Conservation (phyloP, 2,113 vertebrate genomes). For the Ivindomyrus marchei region DNA sequence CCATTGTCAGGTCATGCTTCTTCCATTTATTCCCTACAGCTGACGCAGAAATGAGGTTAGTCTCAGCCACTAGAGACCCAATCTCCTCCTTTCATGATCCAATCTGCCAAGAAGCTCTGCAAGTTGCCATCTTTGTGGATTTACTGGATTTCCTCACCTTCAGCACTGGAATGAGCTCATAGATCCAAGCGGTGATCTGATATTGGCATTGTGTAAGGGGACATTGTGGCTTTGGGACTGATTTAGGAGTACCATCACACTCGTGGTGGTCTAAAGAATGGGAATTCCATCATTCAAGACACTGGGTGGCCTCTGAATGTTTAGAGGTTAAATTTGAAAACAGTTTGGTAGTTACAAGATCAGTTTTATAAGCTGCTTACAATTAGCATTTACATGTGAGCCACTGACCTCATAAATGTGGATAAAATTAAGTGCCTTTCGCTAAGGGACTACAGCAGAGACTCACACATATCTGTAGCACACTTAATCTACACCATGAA, state of each 20-base stretch:
- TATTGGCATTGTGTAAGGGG: not conserved
- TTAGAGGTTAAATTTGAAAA: not conserved
- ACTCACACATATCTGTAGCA: not conserved
- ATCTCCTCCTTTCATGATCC: not conserved
- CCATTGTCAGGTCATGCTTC: slow-evolving; percentile 22
- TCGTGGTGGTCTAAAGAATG: not conserved
- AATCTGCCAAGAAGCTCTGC: not conserved
- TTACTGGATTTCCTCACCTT: not conserved
- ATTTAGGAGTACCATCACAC: not conserved
- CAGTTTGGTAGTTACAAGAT: not conserved
- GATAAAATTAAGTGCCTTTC: not conserved
- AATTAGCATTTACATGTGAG: not conserved
- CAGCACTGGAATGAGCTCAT: not conserved
- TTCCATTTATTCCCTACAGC: slow-evolving; percentile 1
- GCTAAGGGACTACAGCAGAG: not conserved
- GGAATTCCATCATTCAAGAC: not conserved
- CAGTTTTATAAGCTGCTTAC: not conserved
- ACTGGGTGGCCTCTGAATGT: not conserved
- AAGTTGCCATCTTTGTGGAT: not conserved
- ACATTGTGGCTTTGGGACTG: not conserved
- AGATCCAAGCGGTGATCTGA: not conserved
- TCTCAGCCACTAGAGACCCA: not conserved
- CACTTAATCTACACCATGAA: not conserved
- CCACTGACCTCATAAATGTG: not conserved
- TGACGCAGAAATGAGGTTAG: not conserved